Base-by-base conservation (phyloP, 2,888 invertebrate genomes). In the Ptychoptera albimana region DNA sequence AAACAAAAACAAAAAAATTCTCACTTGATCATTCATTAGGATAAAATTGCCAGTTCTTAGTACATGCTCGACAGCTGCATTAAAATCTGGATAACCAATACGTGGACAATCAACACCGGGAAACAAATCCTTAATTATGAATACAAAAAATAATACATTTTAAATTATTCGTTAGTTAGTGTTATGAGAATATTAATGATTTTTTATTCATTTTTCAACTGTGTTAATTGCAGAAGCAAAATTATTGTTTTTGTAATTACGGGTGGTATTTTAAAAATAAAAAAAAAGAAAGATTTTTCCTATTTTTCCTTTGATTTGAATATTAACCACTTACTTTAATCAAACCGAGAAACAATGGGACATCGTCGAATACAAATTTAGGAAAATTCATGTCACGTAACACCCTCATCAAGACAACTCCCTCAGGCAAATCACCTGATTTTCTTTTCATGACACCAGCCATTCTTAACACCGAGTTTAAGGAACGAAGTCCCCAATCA, bases 341-440 rank as follows among this genome's bases (percentile, higher is more conserved):
- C 43, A 91, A 71, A 1, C 89, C 91, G 52, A 89, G 63, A 66
- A 93, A 93, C 8, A 92, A 66, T 0, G 88, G 87, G 1, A 89
- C 86, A 61, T 93, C 93, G 57, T 92, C 91, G 57, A 77, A 87
- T 15, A 92, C 80, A 60, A 93, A 91, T 64, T 93, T 93, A 0
- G 93, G 91, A 53, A 87, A 73, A 64, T 92, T 93, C 86, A 91
- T 89, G 57, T 92, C 92, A 53, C 87, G 73, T 34, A 93, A 68
- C 2, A 92, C 91, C 55, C 89, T 73, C 89, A 93, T 91, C 14
- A 93, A 69, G 5, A 93, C 85, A 54, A 89, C 74, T 51, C 84
- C 79, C 69, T 93, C 93, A 13, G 82, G 75, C 2, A 91, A 71
- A 48, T 84, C 81, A 4, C 77, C 76, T 1, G 84, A 79, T 46